Base-by-base conservation (phyloP, 2,888 invertebrate genomes). In the Disparrhopalites patrizii region DNA sequence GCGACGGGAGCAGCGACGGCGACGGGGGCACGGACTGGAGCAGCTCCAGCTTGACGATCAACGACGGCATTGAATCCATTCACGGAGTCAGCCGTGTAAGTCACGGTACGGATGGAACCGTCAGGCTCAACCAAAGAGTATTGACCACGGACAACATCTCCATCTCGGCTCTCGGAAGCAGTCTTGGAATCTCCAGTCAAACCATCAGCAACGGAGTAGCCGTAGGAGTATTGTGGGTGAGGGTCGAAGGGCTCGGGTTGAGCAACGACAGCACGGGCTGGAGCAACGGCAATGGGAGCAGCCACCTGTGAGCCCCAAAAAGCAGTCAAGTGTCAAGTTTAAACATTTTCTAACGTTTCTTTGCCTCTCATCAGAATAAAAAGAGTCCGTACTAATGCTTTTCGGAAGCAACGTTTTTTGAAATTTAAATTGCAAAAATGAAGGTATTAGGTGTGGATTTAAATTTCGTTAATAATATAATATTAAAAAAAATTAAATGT, bases 221-320 rank as follows among this genome's bases (percentile, higher is more conserved):
- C 65, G 63, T 66, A 68, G 50, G 43, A 57, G 66, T 68, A 68
- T 63, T 68, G 68, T 58, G 68, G 68, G 60, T 68, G 55, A 25
- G 68, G 68, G 63, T 68, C 68, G 43, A 52, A 66, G 28, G 68
- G 68, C 47, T 65, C 68, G 57, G 65, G 62, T 51, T 57, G 61
- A 62, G 52, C 62, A 62, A 52, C 66, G 18, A 40, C 40, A 13
- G 40, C 13, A 10, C 40, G 40, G 5, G 40, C 40, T 15, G 40
- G 40, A 40, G 40, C 40, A 10, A n/a, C n/a, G n/a, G 13, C 40
- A 36, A 36, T 36, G 18, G 18, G 5, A 40, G n/a, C n/a, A 40
- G 40, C 40, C n/a, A n/a, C n/a, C n/a, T n/a, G n/a, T n/a, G n/a
- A n/a, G n/a, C n/a, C n/a, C n/a, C n/a, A n/a, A n/a, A n/a, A n/a